Evolutionary conservation across 2,888 invertebrate species (phyloP).

Genomic region (Resseliella maxima): DNA sequence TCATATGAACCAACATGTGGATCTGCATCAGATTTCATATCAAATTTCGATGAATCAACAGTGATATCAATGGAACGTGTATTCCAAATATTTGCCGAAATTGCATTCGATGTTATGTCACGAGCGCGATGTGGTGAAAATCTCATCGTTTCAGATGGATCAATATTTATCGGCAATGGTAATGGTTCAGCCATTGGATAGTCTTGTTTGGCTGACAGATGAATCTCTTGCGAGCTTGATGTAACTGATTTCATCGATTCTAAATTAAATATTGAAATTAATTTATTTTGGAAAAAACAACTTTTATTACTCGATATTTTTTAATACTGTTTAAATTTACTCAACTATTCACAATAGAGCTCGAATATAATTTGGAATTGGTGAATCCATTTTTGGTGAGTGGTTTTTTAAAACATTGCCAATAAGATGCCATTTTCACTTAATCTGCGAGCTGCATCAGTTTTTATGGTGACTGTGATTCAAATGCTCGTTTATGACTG

Average conservation of each 20-base stretch:
- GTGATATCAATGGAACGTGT: constrained; percentile 62
- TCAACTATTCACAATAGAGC: background rate
- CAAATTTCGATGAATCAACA: constrained; percentile 63
- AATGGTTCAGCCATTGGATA: constrained; percentile 71
- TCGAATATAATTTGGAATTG: background rate
- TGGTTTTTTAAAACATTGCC: background rate
- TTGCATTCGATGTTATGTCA: constrained; percentile 74
- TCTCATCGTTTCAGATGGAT: constrained; percentile 73
- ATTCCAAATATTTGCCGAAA: constrained; percentile 67
- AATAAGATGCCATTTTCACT: constrained; percentile 14
- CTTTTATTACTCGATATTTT: no score
- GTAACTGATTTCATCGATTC: background rate
- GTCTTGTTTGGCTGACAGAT: constrained; percentile 63
- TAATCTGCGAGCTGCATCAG: background rate
- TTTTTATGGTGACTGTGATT: background rate
- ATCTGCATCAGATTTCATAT: constrained; percentile 66
- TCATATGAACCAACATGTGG: constrained; percentile 77
- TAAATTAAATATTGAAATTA: no score
- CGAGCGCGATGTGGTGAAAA: constrained; percentile 75
- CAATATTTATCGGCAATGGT: constrained; percentile 74
- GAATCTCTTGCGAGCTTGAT: constrained; percentile 43
- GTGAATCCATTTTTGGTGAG: background rate
- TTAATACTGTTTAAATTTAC: background rate
- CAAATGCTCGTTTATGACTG: background rate
- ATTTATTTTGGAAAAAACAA: background rate